Base-by-base conservation (phyloP, 2,888 invertebrate genomes). In the Dolichomitus sp. region DNA sequence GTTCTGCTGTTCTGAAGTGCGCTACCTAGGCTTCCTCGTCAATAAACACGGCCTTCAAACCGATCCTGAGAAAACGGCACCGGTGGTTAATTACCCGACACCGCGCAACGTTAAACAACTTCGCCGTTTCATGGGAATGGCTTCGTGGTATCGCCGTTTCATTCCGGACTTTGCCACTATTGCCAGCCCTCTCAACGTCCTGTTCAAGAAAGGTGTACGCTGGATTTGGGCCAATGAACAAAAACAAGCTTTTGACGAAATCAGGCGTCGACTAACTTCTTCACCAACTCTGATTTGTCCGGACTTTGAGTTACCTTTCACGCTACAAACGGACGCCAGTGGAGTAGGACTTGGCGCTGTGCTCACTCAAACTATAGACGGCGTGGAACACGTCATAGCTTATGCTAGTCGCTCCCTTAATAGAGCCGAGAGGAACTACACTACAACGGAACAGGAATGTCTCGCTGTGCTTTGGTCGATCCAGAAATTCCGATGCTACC, bases 271-370 rank as follows among this genome's bases (percentile, higher is more conserved):
- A 0, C 27, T 87, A 0, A 45, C 81, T 0, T 9, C 80, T 0
- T 72, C 86, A 0, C 86, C 85, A 1, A 78, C 81, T 2, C 50
- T 87, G 9, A 37, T 80, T 0, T 86, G 85, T 33, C 87, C 86
- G 0, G 77, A 87, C n/a, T 87, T 84, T 23, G 37, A 54, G 2
- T 37, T 63, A 9, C 78, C 82, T 0, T 87, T 50, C 84, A 86
- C 0, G 81, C 81, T 9, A 54, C 52, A n/a, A n/a, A n/a, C n/a
- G n/a, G n/a, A n/a, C n/a, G n/a, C n/a, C n/a, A n/a, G n/a, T n/a
- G n/a, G n/a, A 1, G 68, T 70, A 1, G 86, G 85, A 0, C 11
- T 87, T 0, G 78, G 74, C 0, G 68, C 85, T 1, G 85, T 87
- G 9, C n/a, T 48, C n/a, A n/a, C n/a, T 1, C 45, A 48, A n/a